Percentiles rank a stretch among this genome's conserved stretches.
Evolutionary conservation across 2,113 vertebrate genomes (phyloP).

Genomic region (Lepus americanus): DNA sequence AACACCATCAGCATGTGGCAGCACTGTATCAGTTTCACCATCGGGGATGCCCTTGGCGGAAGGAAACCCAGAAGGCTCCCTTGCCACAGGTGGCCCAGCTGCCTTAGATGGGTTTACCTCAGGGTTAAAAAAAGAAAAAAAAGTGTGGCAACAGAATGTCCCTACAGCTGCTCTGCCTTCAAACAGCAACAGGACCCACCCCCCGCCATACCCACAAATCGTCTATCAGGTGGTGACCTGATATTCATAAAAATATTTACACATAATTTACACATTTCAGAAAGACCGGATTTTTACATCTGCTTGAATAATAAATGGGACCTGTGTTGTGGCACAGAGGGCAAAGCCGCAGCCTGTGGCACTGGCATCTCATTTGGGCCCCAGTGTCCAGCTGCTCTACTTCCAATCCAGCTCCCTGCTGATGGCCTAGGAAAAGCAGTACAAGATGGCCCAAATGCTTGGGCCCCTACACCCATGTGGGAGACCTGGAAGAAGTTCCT

Average conservation of each 20-base stretch:
- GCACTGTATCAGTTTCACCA: background rate
- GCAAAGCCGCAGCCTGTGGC: too few species aligned
- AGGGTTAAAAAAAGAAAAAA: background rate
- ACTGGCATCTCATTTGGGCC: too few species aligned
- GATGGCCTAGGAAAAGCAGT: too few species aligned
- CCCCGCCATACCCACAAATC: background rate
- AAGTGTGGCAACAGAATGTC: background rate
- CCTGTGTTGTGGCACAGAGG: too few species aligned
- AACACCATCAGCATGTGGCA: background rate
- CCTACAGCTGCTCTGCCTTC: background rate
- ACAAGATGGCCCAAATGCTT: too few species aligned
- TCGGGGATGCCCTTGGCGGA: too few species aligned
- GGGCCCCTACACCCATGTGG: too few species aligned
- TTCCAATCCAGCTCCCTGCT: too few species aligned
- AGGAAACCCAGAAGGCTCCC: background rate
- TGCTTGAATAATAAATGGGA: background rate
- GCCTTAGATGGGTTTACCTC: background rate
- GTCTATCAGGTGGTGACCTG: background rate
- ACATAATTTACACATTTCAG: background rate
- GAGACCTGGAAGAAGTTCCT: too few species aligned
- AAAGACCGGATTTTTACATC: constrained; percentile 10
- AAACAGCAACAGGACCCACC: background rate
- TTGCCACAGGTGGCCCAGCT: background rate
- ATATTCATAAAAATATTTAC: background rate
- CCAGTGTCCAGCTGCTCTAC: too few species aligned